Evolutionary conservation across 2,888 invertebrate genomes (phyloP), one percentile per base, ranked within the genome.

Genomic region (Agonopterix alstromeriana): DNA sequence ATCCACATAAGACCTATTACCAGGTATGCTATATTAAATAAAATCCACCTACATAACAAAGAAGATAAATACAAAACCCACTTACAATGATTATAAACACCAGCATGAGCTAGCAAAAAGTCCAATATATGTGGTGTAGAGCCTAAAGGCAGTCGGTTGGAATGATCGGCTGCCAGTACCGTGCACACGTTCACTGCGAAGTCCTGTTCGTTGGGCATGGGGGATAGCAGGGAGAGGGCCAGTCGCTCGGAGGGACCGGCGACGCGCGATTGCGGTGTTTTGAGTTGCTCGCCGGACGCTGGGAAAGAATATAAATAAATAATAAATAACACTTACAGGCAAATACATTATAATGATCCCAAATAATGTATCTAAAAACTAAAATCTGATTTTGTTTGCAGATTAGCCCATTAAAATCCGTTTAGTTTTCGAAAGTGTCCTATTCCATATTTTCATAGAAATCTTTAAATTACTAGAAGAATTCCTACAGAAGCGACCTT

Each of bases 151-250:
- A 99, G 86, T 0, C 96, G 93, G 67, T 97, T 96, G 53, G 95
- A 95, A 54, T 96, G 96, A 70, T 99, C 98, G 61, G 97, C 98
- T 5, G 98, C 97, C 60, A 99, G 90, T 51, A 99, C 90, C 0
- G 97, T 98, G 79, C 98, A 98, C 2, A 98, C 97, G 80, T 99
- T 99, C 65, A 99, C 94, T 27, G 98, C 98, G 79, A 99, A 98
- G 85, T 99, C 99, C 76, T 98, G 97, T 79, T 99, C 99, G 80
- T 99, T 99, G 5, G 99, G 98, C 75, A 99, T 90, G 1, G 99
- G 98, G n/a, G 97, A 97, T 47, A 97, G 87, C 40, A 99, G 90
- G 0, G 98, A 97, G 48, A 98, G 89, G n/a, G 96, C 93, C 51
- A 99, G 88, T 53, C 97, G 93, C 67, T 96, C 95, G 1, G 94